These are phyloP conservation scores for Peromyscus californicus DNA, from an alignment of 2,113 vertebrate species.

Conservation along the genomic window DNA sequence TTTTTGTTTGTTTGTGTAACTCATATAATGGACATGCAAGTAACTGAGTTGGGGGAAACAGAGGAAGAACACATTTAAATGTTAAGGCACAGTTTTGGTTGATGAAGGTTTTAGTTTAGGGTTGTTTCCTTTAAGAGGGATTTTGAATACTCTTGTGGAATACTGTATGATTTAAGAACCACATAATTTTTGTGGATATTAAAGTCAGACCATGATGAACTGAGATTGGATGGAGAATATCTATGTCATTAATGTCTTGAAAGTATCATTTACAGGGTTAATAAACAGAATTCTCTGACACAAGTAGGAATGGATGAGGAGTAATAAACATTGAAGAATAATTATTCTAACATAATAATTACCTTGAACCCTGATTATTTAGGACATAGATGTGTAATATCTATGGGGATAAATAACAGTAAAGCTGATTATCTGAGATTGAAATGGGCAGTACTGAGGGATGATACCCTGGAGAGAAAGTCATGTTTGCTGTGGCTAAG, in stretches of 20 bases:
- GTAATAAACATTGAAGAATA: not conserved
- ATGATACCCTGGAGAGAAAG: not conserved
- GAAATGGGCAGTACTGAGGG: not conserved
- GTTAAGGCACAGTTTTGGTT: not conserved
- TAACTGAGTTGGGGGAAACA: not conserved
- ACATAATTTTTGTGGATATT: not conserved
- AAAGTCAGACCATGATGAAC: not conserved
- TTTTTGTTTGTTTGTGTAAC: not conserved
- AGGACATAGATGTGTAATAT: not conserved
- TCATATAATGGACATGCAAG: not conserved
- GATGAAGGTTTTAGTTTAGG: rapidly evolving
- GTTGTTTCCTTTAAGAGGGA: not conserved
- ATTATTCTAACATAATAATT: not conserved
- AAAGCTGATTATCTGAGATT: not conserved
- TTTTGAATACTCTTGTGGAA: not conserved
- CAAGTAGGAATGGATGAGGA: not conserved
- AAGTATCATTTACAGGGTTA: not conserved
- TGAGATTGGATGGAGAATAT: not conserved
- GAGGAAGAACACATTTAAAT: no score
- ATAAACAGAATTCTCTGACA: not conserved
- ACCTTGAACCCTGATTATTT: not conserved
- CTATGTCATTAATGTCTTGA: not conserved
- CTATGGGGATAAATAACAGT: not conserved
- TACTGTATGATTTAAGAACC: not conserved
- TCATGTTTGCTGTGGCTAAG: not conserved